Conservation (phyloP, 2,113 vertebrate genomes). For the Notothenia coriiceps region DNA sequence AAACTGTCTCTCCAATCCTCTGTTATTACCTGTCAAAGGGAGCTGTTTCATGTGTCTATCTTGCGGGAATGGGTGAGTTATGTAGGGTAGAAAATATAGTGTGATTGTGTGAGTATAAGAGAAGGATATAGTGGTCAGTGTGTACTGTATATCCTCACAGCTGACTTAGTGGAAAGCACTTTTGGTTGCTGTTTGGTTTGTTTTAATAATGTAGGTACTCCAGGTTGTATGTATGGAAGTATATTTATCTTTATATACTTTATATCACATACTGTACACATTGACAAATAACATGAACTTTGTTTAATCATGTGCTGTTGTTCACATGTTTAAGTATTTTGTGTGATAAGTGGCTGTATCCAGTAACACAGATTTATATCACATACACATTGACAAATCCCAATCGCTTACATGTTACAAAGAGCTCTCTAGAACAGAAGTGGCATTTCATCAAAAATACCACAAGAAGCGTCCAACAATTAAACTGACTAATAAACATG, state of each 20-base stretch:
- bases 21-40: constrained; percentile 1
- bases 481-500: too few species aligned
- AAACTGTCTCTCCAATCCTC: constrained; percentile 4
- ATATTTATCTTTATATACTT: background rate
- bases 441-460: too few species aligned
- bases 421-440: too few species aligned
- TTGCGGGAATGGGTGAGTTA: background rate
- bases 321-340: too few species aligned
- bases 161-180: background rate
- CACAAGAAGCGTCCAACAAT: too few species aligned
- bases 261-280: background rate
- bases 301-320: too few species aligned
- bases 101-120: background rate
- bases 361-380: background rate
- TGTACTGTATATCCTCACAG: too few species aligned
- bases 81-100: background rate
- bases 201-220: too few species aligned
- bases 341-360: too few species aligned
- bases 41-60: constrained; percentile 16
- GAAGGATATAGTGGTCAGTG: too few species aligned
- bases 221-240: background rate
- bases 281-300: too few species aligned
- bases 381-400: background rate
- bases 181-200: background rate
- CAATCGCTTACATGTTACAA: too few species aligned